A percentile compares a stretch with the other conserved stretches of the same genome.
phyloP scores from a whole-genome alignment of 2,113 vertebrate genomes.

The Rynchops niger region DNA sequence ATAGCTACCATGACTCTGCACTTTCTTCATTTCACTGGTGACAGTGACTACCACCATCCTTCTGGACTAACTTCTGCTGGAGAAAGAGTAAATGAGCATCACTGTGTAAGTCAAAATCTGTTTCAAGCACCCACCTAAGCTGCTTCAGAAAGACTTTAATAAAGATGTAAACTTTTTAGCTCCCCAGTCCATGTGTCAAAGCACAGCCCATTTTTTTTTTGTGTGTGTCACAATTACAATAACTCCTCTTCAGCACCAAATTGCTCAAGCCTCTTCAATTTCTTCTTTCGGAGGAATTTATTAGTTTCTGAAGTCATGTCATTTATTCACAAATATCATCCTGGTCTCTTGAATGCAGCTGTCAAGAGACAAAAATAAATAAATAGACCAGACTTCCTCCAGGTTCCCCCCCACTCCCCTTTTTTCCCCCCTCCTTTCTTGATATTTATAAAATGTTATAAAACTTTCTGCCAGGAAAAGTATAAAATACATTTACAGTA shows the following conservation, averaged over 20 bases:
- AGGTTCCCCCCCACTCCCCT: neutral
- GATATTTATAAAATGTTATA: slow-evolving; percentile 35
- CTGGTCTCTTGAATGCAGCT: neutral
- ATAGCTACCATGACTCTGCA: neutral
- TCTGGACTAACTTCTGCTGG: neutral
- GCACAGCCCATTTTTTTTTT: neutral
- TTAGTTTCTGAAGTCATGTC: neutral
- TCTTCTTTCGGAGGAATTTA: neutral
- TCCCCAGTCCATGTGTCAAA: neutral
- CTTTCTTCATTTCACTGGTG: neutral
- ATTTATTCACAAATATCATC: slow-evolving; percentile 10
- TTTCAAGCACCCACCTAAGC: neutral
- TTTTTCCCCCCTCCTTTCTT: neutral
- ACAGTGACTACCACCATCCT: neutral
- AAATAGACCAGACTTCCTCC: neutral
- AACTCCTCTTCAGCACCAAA: neutral
- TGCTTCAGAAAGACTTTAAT: neutral
- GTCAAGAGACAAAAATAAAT: neutral
- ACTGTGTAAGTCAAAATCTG: neutral
- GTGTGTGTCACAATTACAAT: neutral
- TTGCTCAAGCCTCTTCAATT: neutral
- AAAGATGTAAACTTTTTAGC: neutral
- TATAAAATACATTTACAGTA: slow-evolving; percentile 29
- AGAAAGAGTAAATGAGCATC: neutral
- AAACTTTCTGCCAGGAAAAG: slow-evolving; percentile 25